A percentile compares a stretch with the other conserved stretches of the same genome.
phyloP scores from a whole-genome alignment of 2,113 vertebrate species.

The Tapirus terrestris region DNA sequence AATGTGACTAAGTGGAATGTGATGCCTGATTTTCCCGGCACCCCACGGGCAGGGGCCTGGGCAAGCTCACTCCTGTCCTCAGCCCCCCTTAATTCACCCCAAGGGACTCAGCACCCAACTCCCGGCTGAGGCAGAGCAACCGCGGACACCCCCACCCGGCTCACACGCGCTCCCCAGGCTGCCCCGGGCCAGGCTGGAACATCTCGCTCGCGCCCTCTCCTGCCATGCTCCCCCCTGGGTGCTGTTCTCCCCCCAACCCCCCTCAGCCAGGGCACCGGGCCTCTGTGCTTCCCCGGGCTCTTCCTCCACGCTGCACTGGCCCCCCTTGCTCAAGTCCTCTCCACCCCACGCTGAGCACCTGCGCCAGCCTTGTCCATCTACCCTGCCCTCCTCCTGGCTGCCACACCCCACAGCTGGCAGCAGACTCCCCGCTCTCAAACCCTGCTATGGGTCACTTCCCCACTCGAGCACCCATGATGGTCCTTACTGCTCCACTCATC shows the following conservation, averaged over 20 bases:
- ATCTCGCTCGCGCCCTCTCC: neutral
- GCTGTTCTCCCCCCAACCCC: neutral
- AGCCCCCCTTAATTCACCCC: neutral
- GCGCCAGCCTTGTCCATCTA: neutral
- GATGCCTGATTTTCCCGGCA: conserved; percentile 20
- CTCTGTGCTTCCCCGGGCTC: neutral
- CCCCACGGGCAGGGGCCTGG: neutral
- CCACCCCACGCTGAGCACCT: neutral
- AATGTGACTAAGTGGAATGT: conserved; percentile 47
- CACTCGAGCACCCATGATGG: conserved; percentile 33
- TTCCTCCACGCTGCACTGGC: neutral
- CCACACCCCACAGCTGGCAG: neutral
- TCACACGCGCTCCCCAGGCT: neutral
- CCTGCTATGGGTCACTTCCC: conserved; percentile 23
- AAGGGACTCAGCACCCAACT: neutral
- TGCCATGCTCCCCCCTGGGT: neutral
- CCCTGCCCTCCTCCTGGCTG: neutral
- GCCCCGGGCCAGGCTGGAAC: neutral
- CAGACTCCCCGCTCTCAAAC: neutral
- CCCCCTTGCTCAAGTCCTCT: neutral
- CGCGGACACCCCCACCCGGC: neutral
- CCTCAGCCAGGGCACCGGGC: no score
- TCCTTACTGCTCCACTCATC: conserved; percentile 37
- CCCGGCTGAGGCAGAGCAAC: neutral
- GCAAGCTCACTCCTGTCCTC: conserved; percentile 62